Evolutionary conservation across 2,888 invertebrate genomes (phyloP), one percentile per base, ranked within the genome.

Genomic region (Biston stratarius): DNA sequence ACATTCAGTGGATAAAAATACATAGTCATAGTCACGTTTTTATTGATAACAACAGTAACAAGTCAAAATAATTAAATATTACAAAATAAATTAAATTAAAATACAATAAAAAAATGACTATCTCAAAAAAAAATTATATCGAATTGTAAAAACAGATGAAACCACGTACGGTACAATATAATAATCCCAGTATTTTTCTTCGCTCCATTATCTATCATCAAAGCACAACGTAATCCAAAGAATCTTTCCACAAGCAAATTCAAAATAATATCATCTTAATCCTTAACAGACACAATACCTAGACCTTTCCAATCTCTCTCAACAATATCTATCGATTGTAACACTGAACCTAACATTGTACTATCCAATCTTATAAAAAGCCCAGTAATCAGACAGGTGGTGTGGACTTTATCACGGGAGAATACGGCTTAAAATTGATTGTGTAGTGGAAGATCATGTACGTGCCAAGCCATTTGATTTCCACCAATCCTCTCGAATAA

Each of bases 401-500:
- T 14, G 10, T 68, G 49, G 14, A 69, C 66, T 44, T 6, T 72
- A 68, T 52, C 9, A 34, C 56, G n/a, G 40, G 10, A 57, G 40
- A 24, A 59, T 49, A 74, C 52, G 60, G 58, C 33, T 72, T 66
- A 62, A 38, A 69, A 61, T 67, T 59, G 49, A 65, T 55, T 51
- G 56, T 5, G 44, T 36, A 60, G 40, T 48, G 47, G 44, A 47
- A 64, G 61, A 60, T 62, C 69, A 53, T 58, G 61, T 62, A 64
- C 63, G 71, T 72, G 71, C 67, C 69, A 69, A 66, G 40, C 69
- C 72, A 74, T 74, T 76, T 76, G 74, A 74, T 74, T 74, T 70
- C 70, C 73, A 67, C 64, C 76, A 72, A 74, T 74, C 74, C 73
- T 71, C 73, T 74, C 64, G 65, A 73, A 73, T 70, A 71, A 74